Base-by-base conservation (phyloP, 1,140 invertebrate species). In the Dufourea novaeangliae region DNA sequence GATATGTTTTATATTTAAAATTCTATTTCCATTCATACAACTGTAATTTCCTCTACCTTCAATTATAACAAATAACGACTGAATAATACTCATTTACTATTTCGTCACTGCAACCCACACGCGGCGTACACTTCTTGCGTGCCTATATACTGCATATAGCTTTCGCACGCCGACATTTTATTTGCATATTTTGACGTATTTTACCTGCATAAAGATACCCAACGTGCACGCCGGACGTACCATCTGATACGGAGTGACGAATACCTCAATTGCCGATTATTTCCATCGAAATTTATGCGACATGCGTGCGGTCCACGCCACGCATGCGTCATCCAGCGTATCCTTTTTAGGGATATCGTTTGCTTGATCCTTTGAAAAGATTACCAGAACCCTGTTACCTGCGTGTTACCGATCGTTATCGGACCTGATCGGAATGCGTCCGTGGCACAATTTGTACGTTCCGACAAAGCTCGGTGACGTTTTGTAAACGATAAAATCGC, bases 371-470 rank as follows among this genome's bases (percentile, higher is more conserved):
- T 46, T 20, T 25, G 10, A 20, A 12, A n/a, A 74, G 77, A 78
- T 78, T 72, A 61, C 46, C 37, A n/a, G 34, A n/a, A n/a, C 29
- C 25, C 70, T 80, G 69, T 70, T 70, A 57, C 63, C 70, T 44
- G 71, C 39, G 66, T 59, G 66, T 74, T 66, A 61, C 62, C 41
- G 71, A 79, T 80, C 64, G 56, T 70, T 76, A 80, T 80, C 78
- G 64, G 5, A 37, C 29, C 29, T 57, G 22, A 67, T 74, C 62
- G 69, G 59, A 63, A 72, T 64, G 50, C 73, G 73, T 80, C 46
- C 62, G 22, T 70, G 64, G 73, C 74, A 81, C 79, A 85, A 85
- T 85, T 85, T 85, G 78, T 80, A 80, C 44, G 8, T 79, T 67
- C 83, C 81, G 81, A 85, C 81, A 85, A 83, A 80, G 81, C 56